These are phyloP conservation scores for Anniella stebbinsi DNA, from an alignment of 2,797 vertebrate genomes.

Conservation along the genomic window DNA sequence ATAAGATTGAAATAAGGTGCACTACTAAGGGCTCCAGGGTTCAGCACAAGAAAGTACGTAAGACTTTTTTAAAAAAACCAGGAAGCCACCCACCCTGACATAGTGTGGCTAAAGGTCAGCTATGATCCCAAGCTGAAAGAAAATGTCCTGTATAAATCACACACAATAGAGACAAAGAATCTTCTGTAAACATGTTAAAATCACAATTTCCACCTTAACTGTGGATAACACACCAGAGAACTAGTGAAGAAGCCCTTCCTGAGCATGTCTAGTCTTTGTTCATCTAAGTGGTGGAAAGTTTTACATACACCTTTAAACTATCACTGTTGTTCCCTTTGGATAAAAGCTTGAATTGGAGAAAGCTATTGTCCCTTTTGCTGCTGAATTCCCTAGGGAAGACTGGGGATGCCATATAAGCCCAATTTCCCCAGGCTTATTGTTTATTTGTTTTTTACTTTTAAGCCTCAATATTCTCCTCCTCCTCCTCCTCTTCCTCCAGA, in stretches of 20 bases:
- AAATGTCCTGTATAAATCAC: slow-evolving; percentile 60
- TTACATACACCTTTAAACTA: slow-evolving; percentile 13
- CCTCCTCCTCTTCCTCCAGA: slow-evolving; percentile 40
- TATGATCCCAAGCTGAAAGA: slow-evolving; percentile 49
- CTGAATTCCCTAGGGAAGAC: slow-evolving; percentile 50
- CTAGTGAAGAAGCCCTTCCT: slow-evolving; percentile 38
- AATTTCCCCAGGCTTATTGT: slow-evolving; percentile 31
- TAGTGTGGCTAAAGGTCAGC: slow-evolving; percentile 12
- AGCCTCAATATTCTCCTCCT: slow-evolving; percentile 48
- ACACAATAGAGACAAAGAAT: slow-evolving; percentile 55
- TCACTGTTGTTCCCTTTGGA: slow-evolving; percentile 38
- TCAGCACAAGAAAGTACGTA: slow-evolving; percentile 49
- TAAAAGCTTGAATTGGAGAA: slow-evolving; percentile 26
- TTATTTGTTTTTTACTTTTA: slow-evolving; percentile 33
- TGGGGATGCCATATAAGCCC: slow-evolving; percentile 45
- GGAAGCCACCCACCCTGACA: slow-evolving; percentile 49
- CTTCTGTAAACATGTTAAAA: slow-evolving; percentile 60
- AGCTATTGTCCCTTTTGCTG: slow-evolving; percentile 63
- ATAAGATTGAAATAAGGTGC: slow-evolving; percentile 72
- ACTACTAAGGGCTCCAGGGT: slow-evolving; percentile 58
- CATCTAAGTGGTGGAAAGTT: background rate
- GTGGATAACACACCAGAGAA: slow-evolving; percentile 54
- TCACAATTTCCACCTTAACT: slow-evolving; percentile 52
- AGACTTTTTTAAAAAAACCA: slow-evolving; percentile 16
- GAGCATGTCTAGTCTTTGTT: slow-evolving; percentile 30